phyloP scores from a whole-genome alignment of 2,888 invertebrate species.

The Tholera decimalis region DNA sequence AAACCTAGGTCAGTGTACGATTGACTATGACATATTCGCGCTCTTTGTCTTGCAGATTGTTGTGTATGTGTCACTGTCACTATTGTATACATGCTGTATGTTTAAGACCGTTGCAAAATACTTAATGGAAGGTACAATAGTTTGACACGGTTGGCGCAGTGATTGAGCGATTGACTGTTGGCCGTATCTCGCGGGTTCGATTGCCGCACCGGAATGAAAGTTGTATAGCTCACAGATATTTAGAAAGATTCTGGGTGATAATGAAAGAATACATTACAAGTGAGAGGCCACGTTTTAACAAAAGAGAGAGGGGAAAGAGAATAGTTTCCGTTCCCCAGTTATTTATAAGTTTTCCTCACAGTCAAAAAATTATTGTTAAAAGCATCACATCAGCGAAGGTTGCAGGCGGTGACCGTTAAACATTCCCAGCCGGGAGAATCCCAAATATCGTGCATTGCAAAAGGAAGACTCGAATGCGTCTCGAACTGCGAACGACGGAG shows the following conservation, averaged over 20 bases:
- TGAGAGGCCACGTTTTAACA: too few species aligned
- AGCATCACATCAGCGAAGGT: slow-evolving; percentile 31
- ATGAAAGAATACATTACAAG: too few species aligned
- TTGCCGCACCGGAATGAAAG: too few species aligned
- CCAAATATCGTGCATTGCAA: slow-evolving; percentile 77
- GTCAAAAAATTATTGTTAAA: slow-evolving; percentile 32
- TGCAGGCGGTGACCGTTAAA: slow-evolving; percentile 48
- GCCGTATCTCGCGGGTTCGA: too few species aligned
- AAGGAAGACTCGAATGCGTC: slow-evolving; percentile 75
- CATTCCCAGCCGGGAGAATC: slow-evolving; percentile 75
- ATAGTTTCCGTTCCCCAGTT: background rate
- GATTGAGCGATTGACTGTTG: too few species aligned
- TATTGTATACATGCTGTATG: slow-evolving; percentile 10
- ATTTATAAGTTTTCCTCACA: slow-evolving; percentile 16
- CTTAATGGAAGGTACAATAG: background rate
- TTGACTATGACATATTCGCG: slow-evolving; percentile 36
- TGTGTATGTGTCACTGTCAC: slow-evolving; percentile 40
- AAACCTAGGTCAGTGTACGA: slow-evolving; percentile 54
- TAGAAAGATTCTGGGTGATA: too few species aligned
- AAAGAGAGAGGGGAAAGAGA: too few species aligned
- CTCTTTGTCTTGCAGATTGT: slow-evolving; percentile 48
- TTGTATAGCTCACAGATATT: too few species aligned
- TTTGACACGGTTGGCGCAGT: too few species aligned
- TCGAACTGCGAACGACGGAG: slow-evolving; percentile 66
- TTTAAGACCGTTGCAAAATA: slow-evolving; percentile 15